A percentile compares a stretch with the other conserved stretches of the same genome.
These are phyloP conservation scores for Whitmania pigra DNA, from an alignment of 1,140 invertebrate genomes.

Conservation along the genomic window DNA sequence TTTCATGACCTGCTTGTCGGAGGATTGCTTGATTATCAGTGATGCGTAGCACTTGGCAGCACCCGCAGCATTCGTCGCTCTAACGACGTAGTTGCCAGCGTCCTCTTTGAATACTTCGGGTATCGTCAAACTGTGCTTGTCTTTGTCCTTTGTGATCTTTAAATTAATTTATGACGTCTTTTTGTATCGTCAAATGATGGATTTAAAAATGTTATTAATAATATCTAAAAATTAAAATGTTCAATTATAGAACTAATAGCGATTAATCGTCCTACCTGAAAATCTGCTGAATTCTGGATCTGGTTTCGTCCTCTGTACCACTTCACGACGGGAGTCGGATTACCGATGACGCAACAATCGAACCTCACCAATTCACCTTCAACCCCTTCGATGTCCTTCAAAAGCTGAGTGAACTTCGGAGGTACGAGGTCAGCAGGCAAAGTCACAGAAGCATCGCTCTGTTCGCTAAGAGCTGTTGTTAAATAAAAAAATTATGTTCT, in stretches of 20 bases:
- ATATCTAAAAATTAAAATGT: too few species aligned
- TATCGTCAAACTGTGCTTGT: slow-evolving; percentile 39
- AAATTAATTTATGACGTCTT: too few species aligned
- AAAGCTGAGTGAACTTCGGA: slow-evolving; percentile 37
- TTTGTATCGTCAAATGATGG: too few species aligned
- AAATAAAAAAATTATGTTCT: not conserved
- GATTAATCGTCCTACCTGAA: slow-evolving; percentile 32
- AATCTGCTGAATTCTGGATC: slow-evolving; percentile 36
- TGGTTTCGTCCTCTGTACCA: slow-evolving; percentile 39
- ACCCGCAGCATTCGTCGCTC: slow-evolving; percentile 38
- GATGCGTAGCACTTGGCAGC: slow-evolving; percentile 37
- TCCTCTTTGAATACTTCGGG: slow-evolving; percentile 44
- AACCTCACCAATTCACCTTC: slow-evolving; percentile 38
- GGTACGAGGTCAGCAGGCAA: slow-evolving; percentile 34
- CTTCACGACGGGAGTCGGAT: slow-evolving; percentile 36
- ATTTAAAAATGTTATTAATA: too few species aligned
- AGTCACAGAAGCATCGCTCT: slow-evolving; percentile 37
- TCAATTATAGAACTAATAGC: not conserved
- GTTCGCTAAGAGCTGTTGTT: slow-evolving; percentile 37
- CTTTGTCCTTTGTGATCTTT: too few species aligned
- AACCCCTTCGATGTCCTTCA: slow-evolving; percentile 34
- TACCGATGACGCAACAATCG: slow-evolving; percentile 37
- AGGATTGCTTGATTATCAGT: slow-evolving; percentile 33
- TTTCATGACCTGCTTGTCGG: slow-evolving; percentile 23
- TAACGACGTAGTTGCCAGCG: slow-evolving; percentile 52